Percentiles rank a stretch among this genome's conserved stretches.
These are phyloP conservation scores for Mustela lutreola DNA, from an alignment of 2,113 vertebrate species.

Conservation along the genomic window DNA sequence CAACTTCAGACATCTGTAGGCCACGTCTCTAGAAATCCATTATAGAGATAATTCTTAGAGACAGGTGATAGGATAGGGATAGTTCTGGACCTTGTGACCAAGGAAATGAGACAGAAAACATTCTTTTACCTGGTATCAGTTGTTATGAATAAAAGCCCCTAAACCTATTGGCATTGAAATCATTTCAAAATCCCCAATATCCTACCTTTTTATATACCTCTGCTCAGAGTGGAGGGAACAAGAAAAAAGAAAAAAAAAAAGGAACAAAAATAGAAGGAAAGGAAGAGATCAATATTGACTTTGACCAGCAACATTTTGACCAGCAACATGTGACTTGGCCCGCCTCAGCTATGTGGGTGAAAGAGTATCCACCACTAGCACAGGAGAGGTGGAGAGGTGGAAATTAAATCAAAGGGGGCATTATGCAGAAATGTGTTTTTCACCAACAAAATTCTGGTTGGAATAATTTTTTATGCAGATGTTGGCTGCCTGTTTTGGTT, in stretches of 20 bases:
- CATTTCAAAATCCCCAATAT: neutral
- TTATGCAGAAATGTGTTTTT: neutral
- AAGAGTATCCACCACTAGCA: neutral
- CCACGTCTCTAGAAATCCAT: neutral
- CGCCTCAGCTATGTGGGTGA: neutral
- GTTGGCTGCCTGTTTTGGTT: neutral
- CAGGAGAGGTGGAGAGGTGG: neutral
- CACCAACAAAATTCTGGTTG: neutral
- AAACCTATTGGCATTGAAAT: neutral
- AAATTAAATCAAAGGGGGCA: neutral
- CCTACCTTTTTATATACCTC: neutral
- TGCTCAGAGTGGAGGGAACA: neutral
- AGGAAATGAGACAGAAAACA: neutral
- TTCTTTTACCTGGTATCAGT: neutral
- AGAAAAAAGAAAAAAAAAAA: neutral
- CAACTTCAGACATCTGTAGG: neutral
- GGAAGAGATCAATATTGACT: neutral
- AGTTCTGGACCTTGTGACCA: neutral
- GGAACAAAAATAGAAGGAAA: neutral
- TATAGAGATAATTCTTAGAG: neutral
- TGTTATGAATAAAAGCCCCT: neutral
- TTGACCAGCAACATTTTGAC: neutral
- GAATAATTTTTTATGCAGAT: neutral
- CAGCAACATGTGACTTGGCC: neutral
- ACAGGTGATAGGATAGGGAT: neutral